phyloP scores from a whole-genome alignment of 2,797 vertebrate genomes.

The Myiotriccus ornatus region DNA sequence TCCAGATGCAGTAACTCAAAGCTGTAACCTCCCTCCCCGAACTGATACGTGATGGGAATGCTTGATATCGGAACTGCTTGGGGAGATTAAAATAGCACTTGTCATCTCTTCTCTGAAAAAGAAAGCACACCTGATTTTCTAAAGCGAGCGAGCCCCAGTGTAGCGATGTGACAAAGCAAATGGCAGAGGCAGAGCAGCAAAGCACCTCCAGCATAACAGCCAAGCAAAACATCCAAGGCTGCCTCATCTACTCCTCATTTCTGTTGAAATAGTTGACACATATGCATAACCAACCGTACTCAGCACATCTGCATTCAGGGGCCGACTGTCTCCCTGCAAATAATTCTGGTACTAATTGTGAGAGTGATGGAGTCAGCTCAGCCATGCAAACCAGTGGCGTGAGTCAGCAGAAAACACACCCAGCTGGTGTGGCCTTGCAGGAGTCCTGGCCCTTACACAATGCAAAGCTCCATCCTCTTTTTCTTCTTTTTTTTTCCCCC shows the following conservation, averaged over 20 bases:
- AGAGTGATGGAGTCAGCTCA: neutral
- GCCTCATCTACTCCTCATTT: neutral
- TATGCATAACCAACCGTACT: neutral
- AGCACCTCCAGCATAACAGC: conserved; percentile 11
- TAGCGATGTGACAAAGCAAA: conserved; percentile 24
- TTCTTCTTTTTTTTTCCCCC: neutral
- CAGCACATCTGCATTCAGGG: conserved; percentile 17
- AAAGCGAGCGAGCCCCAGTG: neutral
- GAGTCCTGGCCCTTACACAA: neutral
- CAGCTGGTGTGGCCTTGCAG: neutral
- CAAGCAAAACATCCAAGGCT: conserved; percentile 2
- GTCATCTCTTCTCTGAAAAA: conserved; percentile 25
- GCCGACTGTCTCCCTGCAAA: neutral
- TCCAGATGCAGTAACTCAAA: conserved; percentile 36
- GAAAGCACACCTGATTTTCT: conserved; percentile 35
- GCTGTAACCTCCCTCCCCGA: neutral
- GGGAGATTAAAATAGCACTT: conserved; percentile 59
- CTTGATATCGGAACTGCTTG: conserved; percentile 4
- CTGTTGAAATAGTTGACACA: neutral
- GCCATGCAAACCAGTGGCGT: neutral
- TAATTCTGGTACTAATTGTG: conserved; percentile 4
- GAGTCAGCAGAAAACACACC: conserved; percentile 33
- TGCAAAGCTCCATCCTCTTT: neutral
- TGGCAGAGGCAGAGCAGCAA: neutral
- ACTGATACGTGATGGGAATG: neutral